Percentiles rank a stretch among this genome's conserved stretches.
These are phyloP conservation scores for Parnassius mnemosyne DNA, from an alignment of 2,888 invertebrate genomes.

Conservation along the genomic window DNA sequence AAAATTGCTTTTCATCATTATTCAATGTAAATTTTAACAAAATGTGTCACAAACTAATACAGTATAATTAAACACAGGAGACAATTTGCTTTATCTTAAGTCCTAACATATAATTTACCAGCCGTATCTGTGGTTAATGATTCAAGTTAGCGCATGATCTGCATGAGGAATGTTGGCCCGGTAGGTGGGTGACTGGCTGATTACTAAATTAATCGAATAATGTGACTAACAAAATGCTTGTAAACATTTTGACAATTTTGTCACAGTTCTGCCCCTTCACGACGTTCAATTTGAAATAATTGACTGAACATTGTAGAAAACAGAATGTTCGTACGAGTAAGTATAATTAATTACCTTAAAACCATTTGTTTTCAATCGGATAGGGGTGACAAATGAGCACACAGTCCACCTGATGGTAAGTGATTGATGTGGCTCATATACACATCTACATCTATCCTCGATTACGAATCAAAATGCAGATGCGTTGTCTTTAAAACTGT, in stretches of 20 bases:
- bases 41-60: too few species aligned
- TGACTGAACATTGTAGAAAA: not conserved
- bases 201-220: constrained; percentile 11
- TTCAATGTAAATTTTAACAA: too few species aligned
- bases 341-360: too few species aligned
- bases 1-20: too few species aligned
- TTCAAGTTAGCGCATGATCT: constrained; percentile 15
- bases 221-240: not conserved
- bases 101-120: constrained; percentile 6
- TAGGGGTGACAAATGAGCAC: too few species aligned
- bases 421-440: too few species aligned
- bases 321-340: too few species aligned
- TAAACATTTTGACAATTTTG: constrained; percentile 22
- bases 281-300: constrained; percentile 6
- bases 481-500: too few species aligned
- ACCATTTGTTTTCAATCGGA: too few species aligned
- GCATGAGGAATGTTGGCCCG: constrained; percentile 16
- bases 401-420: too few species aligned
- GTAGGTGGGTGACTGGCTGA: constrained; percentile 8
- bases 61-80: not conserved
- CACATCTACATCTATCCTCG: too few species aligned
- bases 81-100: not conserved
- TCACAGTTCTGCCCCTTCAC: not conserved
- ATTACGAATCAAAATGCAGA: too few species aligned
- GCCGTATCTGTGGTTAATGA: constrained; percentile 7